Evolutionary conservation across 2,888 invertebrate species (phyloP), one percentile per base, ranked within the genome.

Genomic region (Oxyscelio sp.): DNA sequence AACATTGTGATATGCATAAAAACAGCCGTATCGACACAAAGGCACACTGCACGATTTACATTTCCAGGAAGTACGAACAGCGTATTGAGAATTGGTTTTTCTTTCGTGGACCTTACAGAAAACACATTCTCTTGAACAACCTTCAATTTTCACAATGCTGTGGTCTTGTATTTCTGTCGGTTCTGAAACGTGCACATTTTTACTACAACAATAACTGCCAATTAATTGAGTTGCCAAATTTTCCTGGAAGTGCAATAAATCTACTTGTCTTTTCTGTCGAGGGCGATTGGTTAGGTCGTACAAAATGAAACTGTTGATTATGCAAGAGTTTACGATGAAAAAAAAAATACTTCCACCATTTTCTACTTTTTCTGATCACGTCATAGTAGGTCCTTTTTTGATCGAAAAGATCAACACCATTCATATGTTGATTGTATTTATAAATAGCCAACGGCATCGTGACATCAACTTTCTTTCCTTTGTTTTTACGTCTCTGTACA

Each of bases 71-170:
- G 31, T 48, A 11, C 63, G 27, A 48, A 63, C 31, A 48, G 17
- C 8, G 8, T 17, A 48, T 45, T 45, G 22, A 21, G 8, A 19
- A n/a, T n/a, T 17, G 4, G 63, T 63, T 27, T 45, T 63, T 31
- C 9, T 27, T 31, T 31, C 24, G 13, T 48, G 4, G 17, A 31
- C 21, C 48, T 63, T 63, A 15, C 63, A 63, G 24, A 9, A 31
- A 17, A 63, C 48, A 45, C 63, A 63, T 63, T 48, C 63, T 31
- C 63, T 5, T 17, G 63, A 17, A 21, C 63, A 63, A 48, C 63
- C 45, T 15, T 27, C 13, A 63, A 24, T 22, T 63, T 63, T 63
- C 2, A 19, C 48, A 15, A 63, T n/a, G 15, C 19, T 48, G 31
- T 31, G 63, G 17, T 63, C 63, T 11, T 21, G 63, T 15, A 63